Conservation (phyloP, 2,797 vertebrate species). For the Thalassophryne amazonica region DNA sequence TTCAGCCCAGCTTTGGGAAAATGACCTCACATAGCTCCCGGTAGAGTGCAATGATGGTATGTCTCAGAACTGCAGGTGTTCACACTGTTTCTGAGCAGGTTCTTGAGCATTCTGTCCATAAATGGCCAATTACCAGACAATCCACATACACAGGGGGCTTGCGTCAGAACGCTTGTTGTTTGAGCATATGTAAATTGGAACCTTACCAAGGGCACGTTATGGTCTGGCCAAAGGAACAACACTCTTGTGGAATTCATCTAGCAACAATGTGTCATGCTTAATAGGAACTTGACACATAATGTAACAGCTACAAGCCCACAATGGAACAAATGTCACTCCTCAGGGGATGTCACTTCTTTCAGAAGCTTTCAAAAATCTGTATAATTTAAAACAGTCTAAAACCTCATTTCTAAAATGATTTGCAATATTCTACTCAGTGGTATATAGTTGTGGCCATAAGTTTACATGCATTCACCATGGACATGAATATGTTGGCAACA, state of each 20-base stretch:
- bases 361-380: not conserved
- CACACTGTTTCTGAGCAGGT: slow-evolving; percentile 45
- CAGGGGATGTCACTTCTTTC: slow-evolving; percentile 39
- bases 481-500: no score
- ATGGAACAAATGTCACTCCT: slow-evolving; percentile 65
- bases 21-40: slow-evolving; percentile 62
- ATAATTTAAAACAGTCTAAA: no score
- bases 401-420: not conserved
- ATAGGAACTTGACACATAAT: slow-evolving; percentile 53
- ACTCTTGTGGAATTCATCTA: slow-evolving; percentile 57
- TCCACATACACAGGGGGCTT: slow-evolving; percentile 64
- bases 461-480: no score
- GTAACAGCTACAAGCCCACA: slow-evolving; percentile 60
- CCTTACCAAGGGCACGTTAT: slow-evolving; percentile 40
- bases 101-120: slow-evolving; percentile 46
- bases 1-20: slow-evolving; percentile 27
- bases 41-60: slow-evolving; percentile 31
- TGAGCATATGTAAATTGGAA: slow-evolving; percentile 48
- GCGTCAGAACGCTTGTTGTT: slow-evolving; percentile 53
- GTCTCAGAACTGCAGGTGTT: slow-evolving; percentile 63
- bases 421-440: no score
- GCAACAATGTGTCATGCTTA: slow-evolving; percentile 70
- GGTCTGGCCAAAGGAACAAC: slow-evolving; percentile 46
- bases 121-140: slow-evolving; percentile 54
- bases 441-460: no score